Evolutionary conservation across 92 coral and sea anemone species (phyloP).

Genomic region (Porites divaricata): DNA sequence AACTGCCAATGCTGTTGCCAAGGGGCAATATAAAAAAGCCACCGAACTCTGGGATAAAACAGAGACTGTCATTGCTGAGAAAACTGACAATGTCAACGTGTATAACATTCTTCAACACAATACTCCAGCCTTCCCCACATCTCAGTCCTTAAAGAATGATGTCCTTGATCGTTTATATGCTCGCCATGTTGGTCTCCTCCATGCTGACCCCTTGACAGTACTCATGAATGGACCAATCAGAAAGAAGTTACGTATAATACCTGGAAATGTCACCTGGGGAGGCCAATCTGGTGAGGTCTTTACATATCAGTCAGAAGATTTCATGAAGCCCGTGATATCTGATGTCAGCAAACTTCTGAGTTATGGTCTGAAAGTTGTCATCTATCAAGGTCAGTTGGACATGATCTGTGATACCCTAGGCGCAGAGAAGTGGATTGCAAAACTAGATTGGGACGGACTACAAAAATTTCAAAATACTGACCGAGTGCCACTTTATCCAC

Average conservation of each 20-base stretch:
- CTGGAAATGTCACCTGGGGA: conserved; percentile 90
- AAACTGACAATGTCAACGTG: conserved; percentile 91
- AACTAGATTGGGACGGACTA: conserved; percentile 83
- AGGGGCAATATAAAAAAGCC: conserved; percentile 73
- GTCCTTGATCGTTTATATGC: conserved; percentile 70
- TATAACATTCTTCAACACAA: conserved; percentile 89
- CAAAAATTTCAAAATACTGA: conserved; percentile 52
- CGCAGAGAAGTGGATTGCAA: conserved; percentile 85
- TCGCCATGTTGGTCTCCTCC: conserved; percentile 78
- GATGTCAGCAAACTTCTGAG: conserved; percentile 84
- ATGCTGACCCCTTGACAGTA: conserved; percentile 61
- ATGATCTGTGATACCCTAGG: conserved; percentile 89
- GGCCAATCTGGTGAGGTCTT: conserved; percentile 86
- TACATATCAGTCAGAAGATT: conserved; percentile 74
- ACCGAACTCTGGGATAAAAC: conserved; percentile 80
- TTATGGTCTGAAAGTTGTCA: conserved; percentile 70
- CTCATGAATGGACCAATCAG: conserved; percentile 98
- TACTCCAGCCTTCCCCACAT: conserved; percentile 50
- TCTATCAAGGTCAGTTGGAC: conserved; percentile 95
- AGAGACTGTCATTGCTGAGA: conserved; percentile 58
- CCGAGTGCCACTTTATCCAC: conserved; percentile 82
- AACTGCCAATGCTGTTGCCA: conserved; percentile 84
- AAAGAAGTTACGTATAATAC: conserved; percentile 94
- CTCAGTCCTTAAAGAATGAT: conserved; percentile 34
- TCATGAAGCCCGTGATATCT: conserved; percentile 90